Base-by-base conservation (phyloP, 1,140 invertebrate species). In the Gonatopus flavifemur region DNA sequence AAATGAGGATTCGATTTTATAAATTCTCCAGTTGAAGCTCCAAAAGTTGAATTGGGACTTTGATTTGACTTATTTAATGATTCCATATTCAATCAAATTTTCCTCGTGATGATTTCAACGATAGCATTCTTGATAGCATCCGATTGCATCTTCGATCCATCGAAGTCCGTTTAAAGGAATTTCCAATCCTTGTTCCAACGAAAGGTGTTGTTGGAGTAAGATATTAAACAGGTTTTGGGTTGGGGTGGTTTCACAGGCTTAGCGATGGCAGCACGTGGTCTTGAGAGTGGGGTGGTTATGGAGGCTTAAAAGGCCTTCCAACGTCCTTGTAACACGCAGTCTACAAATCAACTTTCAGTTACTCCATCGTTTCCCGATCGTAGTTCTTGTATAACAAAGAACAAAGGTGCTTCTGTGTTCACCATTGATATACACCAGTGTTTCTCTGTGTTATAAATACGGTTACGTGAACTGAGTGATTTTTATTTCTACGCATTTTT, bases 231-330 rank as follows among this genome's bases (percentile, higher is more conserved):
- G 47, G 43, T 59, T 60, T 59, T 43, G 44, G 35, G 31, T 30
- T 40, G 45, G 54, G 58, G 58, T 64, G 46, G 30, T 48, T 58
- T 50, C 46, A n/a, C n/a, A 25, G 41, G 44, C 36, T 45, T 38
- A 57, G 47, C 60, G 60, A 62, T 61, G 62, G 65, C 51, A 67
- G 69, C 54, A 62, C 59, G 54, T 59, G 47, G 54, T 25, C 13
- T 43, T 35, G 38, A 40, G 40, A 59, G 68, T 63, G 62, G 67
- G 66, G 62, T 25, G 63, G 52, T 38, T 50, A 64, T 39, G 62
- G 73, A 68, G 51, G 68, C 67, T 74, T 74, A 76, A 74, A 76
- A 76, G 59, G 69, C 63, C 65, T 68, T 65, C 57, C 48, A 56
- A 63, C 69, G 61, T 52, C 61, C 70, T 66, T 62, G 54, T 54